Percentiles rank a stretch among this genome's conserved stretches.
These are phyloP conservation scores for Corythornis vintsioides DNA, from an alignment of 2,113 vertebrate genomes.

Conservation along the genomic window DNA sequence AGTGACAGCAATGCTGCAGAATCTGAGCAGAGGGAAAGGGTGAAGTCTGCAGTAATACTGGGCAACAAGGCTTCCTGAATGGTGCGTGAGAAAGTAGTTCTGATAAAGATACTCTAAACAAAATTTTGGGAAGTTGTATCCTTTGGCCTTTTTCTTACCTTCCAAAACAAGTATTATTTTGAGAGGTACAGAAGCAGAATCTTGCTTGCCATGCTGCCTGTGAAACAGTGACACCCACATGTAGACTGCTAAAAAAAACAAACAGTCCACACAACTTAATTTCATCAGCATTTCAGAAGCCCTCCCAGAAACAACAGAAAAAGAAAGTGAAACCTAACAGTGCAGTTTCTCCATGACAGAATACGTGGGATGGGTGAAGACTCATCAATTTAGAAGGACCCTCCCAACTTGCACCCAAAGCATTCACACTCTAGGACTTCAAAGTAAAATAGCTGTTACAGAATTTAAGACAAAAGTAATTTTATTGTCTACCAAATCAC, in stretches of 20 bases:
- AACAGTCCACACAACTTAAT: background rate
- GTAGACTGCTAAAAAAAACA: background rate
- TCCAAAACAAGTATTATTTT: background rate
- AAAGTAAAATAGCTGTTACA: background rate
- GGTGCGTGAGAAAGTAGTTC: background rate
- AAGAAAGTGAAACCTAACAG: background rate
- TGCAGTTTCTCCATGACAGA: background rate
- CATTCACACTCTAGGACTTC: background rate
- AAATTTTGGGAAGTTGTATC: background rate
- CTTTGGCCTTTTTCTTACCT: background rate
- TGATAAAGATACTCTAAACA: background rate
- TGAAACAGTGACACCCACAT: background rate
- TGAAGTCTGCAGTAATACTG: rapidly evolving
- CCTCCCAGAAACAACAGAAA: background rate
- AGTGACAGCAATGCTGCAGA: rapidly evolving
- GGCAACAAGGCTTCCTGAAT: background rate
- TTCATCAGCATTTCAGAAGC: background rate
- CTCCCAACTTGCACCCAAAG: background rate
- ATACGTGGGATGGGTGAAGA: background rate
- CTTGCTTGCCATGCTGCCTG: background rate
- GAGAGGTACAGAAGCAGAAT: background rate
- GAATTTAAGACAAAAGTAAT: conserved; percentile 30
- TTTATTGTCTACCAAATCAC: conserved; percentile 63
- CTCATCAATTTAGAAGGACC: background rate
- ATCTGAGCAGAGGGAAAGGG: background rate